Conservation (phyloP, 35 echinoderm and acorn worm species). For the Heliocidaris erythrogramma region DNA sequence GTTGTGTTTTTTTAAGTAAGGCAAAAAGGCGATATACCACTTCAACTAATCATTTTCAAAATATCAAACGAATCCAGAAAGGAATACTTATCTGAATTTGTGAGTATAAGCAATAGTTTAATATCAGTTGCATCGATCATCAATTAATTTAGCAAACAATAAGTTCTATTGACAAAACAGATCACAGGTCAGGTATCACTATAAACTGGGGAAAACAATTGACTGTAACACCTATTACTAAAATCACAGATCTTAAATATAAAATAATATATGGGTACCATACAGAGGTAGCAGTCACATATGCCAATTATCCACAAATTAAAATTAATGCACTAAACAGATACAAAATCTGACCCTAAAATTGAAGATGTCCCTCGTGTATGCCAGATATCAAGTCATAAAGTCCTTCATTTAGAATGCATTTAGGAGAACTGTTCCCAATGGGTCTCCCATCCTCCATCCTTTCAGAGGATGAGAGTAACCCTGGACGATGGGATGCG, state of each 20-base stretch:
- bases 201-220: neutral
- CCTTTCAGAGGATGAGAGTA: neutral
- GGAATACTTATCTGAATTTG: neutral
- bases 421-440: constrained; percentile 26
- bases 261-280: neutral
- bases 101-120: neutral
- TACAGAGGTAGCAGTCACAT: neutral
- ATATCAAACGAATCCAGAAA: neutral
- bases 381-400: neutral
- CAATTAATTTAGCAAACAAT: neutral
- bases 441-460: neutral
- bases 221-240: neutral
- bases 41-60: neutral
- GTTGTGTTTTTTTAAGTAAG: neutral
- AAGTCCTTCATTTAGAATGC: constrained; percentile 29
- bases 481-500: neutral
- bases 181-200: neutral
- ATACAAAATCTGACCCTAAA: constrained; percentile 14
- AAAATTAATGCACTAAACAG: neutral
- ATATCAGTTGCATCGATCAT: neutral
- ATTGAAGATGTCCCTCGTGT: neutral
- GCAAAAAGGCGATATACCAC: neutral
- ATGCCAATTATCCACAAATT: neutral
- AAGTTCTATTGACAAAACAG: neutral
- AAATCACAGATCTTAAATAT: neutral